These are phyloP conservation scores for Heliconius hortense DNA, from an alignment of 2,888 invertebrate genomes.

Conservation along the genomic window DNA sequence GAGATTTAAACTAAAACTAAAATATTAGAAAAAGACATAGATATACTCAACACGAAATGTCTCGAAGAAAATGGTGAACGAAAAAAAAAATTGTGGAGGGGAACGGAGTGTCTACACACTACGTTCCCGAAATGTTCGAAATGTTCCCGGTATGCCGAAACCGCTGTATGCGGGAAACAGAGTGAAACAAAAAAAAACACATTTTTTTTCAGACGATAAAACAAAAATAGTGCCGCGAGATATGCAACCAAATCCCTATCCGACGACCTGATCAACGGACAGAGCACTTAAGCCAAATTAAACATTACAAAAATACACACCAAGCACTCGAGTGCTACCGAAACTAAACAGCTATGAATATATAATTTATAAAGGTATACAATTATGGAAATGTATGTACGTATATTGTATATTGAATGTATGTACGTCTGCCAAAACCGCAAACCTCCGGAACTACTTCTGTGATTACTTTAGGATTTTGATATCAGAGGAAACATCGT, in stretches of 20 bases:
- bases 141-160: too few relatives aligned
- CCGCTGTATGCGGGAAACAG: not conserved
- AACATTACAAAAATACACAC: slow-evolving; percentile 6
- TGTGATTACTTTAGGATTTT: not conserved
- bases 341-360: not conserved
- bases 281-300: slow-evolving; percentile 10
- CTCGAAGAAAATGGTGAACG: too few relatives aligned
- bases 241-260: not conserved
- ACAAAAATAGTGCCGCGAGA: not conserved
- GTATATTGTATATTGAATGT: not conserved
- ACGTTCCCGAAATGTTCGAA: too few relatives aligned
- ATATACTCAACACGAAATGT: not conserved
- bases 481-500: not conserved
- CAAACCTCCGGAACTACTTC: slow-evolving; percentile 4
- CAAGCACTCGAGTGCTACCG: not conserved
- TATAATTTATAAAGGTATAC: not conserved
- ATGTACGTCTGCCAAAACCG: not conserved
- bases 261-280: not conserved
- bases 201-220: not conserved
- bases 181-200: not conserved
- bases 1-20: too few relatives aligned
- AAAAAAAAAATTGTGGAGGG: not conserved
- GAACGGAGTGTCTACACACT: not conserved
- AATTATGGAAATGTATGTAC: not conserved
- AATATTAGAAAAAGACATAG: not conserved